phyloP scores from a whole-genome alignment of 2,888 invertebrate genomes.

The Thera britannica region DNA sequence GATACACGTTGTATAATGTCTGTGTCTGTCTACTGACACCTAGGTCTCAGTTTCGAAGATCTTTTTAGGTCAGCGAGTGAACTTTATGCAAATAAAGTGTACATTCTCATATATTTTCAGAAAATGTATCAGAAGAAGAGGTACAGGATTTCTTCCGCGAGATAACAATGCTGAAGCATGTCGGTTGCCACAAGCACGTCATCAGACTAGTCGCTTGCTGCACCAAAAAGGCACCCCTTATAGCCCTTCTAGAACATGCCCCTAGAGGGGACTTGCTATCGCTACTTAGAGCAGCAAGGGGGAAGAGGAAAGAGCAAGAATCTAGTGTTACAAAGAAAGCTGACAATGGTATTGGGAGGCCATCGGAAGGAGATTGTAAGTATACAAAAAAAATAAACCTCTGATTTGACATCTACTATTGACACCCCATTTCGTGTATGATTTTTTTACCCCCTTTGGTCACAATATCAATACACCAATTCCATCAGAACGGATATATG shows the following conservation, averaged over 20 bases:
- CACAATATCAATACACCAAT: no score
- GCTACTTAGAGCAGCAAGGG: slow-evolving; percentile 83
- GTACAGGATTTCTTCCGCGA: slow-evolving; percentile 90
- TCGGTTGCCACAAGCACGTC: slow-evolving; percentile 91
- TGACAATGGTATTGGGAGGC: slow-evolving; percentile 63
- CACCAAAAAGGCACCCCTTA: slow-evolving; percentile 87
- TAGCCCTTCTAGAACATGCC: slow-evolving; percentile 91
- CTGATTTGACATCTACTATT: no score
- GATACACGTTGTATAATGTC: no score
- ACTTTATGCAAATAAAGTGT: not conserved
- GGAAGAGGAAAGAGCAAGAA: slow-evolving; percentile 55
- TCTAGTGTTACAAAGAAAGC: slow-evolving; percentile 80
- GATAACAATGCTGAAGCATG: slow-evolving; percentile 90
- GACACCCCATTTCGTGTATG: no score
- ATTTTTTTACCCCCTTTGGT: no score
- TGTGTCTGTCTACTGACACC: no score
- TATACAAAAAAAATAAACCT: not conserved
- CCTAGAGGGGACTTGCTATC: slow-evolving; percentile 90
- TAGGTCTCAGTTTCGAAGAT: no score
- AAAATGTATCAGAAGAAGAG: slow-evolving; percentile 84
- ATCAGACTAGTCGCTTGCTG: slow-evolving; percentile 91
- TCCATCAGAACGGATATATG: no score
- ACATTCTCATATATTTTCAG: slow-evolving; percentile 57
- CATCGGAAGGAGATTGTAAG: slow-evolving; percentile 86
- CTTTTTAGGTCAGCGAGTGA: no score